These are phyloP conservation scores for Luperina nickerlii DNA, from an alignment of 2,888 invertebrate genomes.

Conservation along the genomic window DNA sequence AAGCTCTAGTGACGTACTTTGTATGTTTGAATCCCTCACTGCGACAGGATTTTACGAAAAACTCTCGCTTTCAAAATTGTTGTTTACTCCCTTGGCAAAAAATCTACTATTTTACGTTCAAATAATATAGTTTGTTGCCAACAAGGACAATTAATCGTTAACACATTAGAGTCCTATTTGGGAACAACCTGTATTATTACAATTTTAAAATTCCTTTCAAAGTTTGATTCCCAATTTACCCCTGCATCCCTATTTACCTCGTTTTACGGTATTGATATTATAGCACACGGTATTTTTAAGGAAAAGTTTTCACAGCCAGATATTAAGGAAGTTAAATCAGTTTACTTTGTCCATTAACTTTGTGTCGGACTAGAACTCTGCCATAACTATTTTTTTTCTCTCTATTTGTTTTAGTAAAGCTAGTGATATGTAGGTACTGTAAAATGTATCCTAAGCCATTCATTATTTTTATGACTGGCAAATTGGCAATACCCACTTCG, in stretches of 20 bases:
- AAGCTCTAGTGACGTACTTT: too few species aligned
- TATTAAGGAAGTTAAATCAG: background rate
- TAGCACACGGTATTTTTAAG: background rate
- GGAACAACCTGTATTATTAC: background rate
- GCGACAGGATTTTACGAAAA: too few species aligned
- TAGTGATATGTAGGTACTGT: background rate
- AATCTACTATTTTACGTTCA: background rate
- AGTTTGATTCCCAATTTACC: too few species aligned
- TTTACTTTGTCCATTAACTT: conserved; percentile 11
- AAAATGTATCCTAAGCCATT: conserved; percentile 26
- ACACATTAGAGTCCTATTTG: background rate
- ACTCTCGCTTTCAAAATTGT: too few species aligned
- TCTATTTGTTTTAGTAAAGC: conserved; percentile 1
- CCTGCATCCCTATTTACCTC: too few species aligned
- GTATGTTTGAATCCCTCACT: too few species aligned
- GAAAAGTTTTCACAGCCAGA: background rate
- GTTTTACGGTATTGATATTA: background rate
- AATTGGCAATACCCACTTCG: conserved; percentile 17
- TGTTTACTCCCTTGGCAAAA: too few species aligned
- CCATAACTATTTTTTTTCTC: background rate
- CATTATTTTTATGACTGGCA: conserved; percentile 36
- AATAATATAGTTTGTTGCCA: background rate
- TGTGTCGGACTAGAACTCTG: background rate
- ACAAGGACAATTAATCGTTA: background rate
- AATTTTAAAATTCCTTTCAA: too few species aligned